Base-by-base conservation (phyloP, 2,888 invertebrate species). In the Unio pictorum region DNA sequence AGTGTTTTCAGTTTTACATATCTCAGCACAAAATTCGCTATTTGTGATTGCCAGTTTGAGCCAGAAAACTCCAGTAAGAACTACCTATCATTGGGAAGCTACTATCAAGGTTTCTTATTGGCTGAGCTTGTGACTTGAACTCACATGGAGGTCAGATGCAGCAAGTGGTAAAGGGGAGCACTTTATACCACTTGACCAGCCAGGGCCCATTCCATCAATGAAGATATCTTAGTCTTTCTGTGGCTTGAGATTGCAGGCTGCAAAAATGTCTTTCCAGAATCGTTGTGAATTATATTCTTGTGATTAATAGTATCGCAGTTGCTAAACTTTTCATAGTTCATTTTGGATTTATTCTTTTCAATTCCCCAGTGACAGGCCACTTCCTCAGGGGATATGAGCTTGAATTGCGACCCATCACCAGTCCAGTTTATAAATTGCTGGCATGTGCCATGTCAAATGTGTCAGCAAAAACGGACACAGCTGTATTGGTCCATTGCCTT, bases 211-310 rank as follows among this genome's bases (percentile, higher is more conserved):
- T 4, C 28, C 28, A 23, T 23, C 23, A 23, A 23, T 23, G 0
- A 23, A 23, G 23, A 23, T 89, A 64, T 89, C 89, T 70, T 87
- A 87, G 75, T 89, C 89, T 62, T 84, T 86, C 80, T 89, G 88
- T 63, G 89, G 89, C 87, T 55, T 95, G 23, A 23, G 23, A 23
- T 23, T 23, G 23, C 23, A 23, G 23, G 23, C 23, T 23, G 23
- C 23, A 23, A 23, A 23, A 23, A 23, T 99, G 98, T 88, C 98
- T 98, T 98, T 86, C 98, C 98, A 65, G 98, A 97, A 78, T 98
- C 98, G 93, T 99, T 99, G 92, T 98, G 98, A 83, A 99, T 99
- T 87, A 99, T 99, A 91, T 98, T 98, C 91, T 99, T 99, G 92
- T 99, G 98, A 90, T 99, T 99, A 99, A 90, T 99, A 99, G 90